Evolutionary conservation across 2,888 invertebrate genomes (phyloP), one percentile per base, ranked within the genome.

Genomic region (Antitype chi): DNA sequence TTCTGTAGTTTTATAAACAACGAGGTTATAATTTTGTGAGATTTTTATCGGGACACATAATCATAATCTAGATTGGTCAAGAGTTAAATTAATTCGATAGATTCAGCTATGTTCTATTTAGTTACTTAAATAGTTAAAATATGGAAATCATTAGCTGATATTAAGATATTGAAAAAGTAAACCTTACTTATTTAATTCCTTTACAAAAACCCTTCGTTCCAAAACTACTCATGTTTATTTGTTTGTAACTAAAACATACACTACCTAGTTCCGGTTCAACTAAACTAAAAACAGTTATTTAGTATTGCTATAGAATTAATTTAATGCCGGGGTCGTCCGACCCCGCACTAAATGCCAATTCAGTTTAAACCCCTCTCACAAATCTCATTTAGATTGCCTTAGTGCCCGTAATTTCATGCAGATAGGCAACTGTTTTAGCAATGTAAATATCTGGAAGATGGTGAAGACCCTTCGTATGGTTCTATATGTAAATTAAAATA

Each of bases 291-390:
- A n/a, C 23, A 66, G 63, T 78, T 80, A 47, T 79, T 77, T 76
- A 85, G 32, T 70, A 77, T 77, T 84, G 69, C 47, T 69, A 70
- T 20, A 74, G 57, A 80, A 88, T 87, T 86, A 89, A 85, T 81
- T 82, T 88, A 90, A 88, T 87, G 87, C 87, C 76, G 90, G 90
- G 89, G 91, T 89, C 85, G 81, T 84, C 84, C 85, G 88, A 91
- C 87, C 90, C 64, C 82, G 82, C 84, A 87, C 89, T 93, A 93
- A 93, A 94, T 91, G 91, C 88, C 91, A 92, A 92, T 93, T 90
- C 87, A 87, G 87, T 87, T 85, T 87, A 86, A 92, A 88, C 87
- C 90, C 85, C 84, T 76, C 84, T 85, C 87, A 89, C 89, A 90
- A 91, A 92, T 91, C 90, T 90, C 89, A 91, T 92, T 90, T 90